Base-by-base conservation (phyloP, 2,797 vertebrate species). In the Sebastes diploproa region DNA sequence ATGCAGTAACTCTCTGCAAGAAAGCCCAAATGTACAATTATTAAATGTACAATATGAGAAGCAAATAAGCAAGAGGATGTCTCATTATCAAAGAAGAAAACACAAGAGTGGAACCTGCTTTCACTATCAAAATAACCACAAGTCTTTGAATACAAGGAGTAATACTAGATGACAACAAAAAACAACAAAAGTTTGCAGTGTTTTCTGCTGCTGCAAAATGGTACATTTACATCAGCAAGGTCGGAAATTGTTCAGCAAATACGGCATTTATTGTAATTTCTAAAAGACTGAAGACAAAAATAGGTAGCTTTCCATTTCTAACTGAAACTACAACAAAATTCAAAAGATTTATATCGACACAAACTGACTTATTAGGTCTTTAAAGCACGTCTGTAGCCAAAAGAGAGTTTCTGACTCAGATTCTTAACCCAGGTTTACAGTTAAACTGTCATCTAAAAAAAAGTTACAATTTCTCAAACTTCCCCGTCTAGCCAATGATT, bases 401-500 rank as follows among this genome's bases (percentile, higher is more conserved):
- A 22, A 36, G 34, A 30, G 7, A 27, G 23, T 25, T 55, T 42
- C 12, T 5, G 27, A 20, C 0, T 38, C 36, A 13, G 36, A 55
- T 7, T 27, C 9, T n/a, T 32, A 55, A 34, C 20, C 56, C 6
- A 42, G 38, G 0, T 2, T 59, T 55, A 65, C 14, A 5, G n/a
- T 29, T 79, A 2, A 34, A 20, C 34, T 22, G 6, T 58, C 9
- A 72, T 66, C 25, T 58, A 16, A 18, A 52, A 23, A 56, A 34
- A 74, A 72, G 30, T 42, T 18, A 13, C 6, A 56, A 5, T 29
- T 22, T 58, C 14, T 59, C 34, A 71, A 68, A 72, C 29, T 75
- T 80, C 66, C 18, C 1, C 32, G 3, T 72, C 60, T 18, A 22
- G 30, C 50, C 52, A 22, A 10, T 65, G 77, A 83, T 83, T 82